phyloP scores from a whole-genome alignment of 2,888 invertebrate genomes.

The Aethes cnicana region DNA sequence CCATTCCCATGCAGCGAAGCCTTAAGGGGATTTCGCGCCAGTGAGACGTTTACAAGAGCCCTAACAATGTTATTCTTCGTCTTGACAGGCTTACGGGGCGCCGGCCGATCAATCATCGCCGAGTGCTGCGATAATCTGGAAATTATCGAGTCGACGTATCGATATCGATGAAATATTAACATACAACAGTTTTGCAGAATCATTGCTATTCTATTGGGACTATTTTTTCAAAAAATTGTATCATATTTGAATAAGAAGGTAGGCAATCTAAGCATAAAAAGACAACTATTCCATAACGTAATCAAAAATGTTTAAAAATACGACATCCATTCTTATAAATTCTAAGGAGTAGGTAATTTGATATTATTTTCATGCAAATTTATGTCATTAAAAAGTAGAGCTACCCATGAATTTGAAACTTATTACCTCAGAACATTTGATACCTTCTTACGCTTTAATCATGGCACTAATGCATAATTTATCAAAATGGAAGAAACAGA shows the following conservation, averaged over 20 bases:
- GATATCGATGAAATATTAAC: constrained; percentile 40
- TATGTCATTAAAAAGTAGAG: too few relatives aligned
- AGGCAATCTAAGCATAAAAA: too few relatives aligned
- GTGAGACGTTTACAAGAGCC: constrained; percentile 72
- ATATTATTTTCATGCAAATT: too few relatives aligned
- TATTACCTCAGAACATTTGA: neutral
- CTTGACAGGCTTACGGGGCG: constrained; percentile 68
- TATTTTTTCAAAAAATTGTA: too few relatives aligned
- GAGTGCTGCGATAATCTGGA: constrained; percentile 54
- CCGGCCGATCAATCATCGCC: constrained; percentile 71
- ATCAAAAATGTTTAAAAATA: too few relatives aligned
- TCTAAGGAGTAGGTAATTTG: too few relatives aligned
- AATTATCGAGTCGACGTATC: constrained; percentile 43
- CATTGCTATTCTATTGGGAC: too few relatives aligned
- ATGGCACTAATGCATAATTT: constrained; percentile 21
- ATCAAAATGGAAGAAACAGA: constrained; percentile 10
- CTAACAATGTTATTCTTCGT: constrained; percentile 78
- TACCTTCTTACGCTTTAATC: neutral
- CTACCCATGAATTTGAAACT: neutral
- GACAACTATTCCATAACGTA: too few relatives aligned
- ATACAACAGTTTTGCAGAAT: too few relatives aligned
- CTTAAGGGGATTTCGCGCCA: constrained; percentile 69
- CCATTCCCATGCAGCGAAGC: constrained; percentile 45
- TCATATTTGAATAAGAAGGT: too few relatives aligned
- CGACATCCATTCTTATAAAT: too few relatives aligned